A percentile compares a stretch with the other conserved stretches of the same genome.
phyloP scores from a whole-genome alignment of 2,113 vertebrate species.

The Artemisiospiza belli region DNA sequence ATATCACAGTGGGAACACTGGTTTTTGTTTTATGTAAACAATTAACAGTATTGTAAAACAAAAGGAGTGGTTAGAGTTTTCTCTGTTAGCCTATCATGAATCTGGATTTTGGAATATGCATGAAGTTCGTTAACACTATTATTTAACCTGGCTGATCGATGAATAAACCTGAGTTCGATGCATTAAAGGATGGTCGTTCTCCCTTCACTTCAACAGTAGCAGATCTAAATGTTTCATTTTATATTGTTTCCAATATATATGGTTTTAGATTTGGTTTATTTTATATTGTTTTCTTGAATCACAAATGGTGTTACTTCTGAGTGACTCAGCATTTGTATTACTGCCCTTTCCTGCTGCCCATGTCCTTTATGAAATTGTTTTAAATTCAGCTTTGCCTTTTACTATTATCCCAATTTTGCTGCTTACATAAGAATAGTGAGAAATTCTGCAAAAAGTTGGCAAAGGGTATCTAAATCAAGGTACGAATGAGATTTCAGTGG shows the following conservation, averaged over 20 bases:
- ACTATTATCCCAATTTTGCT: not conserved
- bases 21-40: too few relatives aligned
- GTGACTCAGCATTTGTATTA: not conserved
- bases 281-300: not conserved
- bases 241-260: not conserved
- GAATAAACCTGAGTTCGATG: too few relatives aligned
- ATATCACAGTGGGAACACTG: too few relatives aligned
- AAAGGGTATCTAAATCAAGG: slow-evolving; percentile 18
- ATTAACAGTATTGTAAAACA: too few relatives aligned
- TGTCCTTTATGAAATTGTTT: not conserved
- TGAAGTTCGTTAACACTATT: too few relatives aligned
- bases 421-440: not conserved
- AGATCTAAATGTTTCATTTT: not conserved
- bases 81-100: too few relatives aligned
- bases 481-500: slow-evolving; percentile 4
- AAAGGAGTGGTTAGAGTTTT: too few relatives aligned
- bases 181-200: too few relatives aligned
- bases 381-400: not conserved
- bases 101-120: too few relatives aligned
- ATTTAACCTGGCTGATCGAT: too few relatives aligned
- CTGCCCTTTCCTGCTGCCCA: not conserved
- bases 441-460: not conserved
- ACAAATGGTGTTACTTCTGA: not conserved
- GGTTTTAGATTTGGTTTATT: not conserved
- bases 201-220: too few relatives aligned